Conservation (phyloP, 1,140 invertebrate species). For the Choristoneura fumiferana region DNA sequence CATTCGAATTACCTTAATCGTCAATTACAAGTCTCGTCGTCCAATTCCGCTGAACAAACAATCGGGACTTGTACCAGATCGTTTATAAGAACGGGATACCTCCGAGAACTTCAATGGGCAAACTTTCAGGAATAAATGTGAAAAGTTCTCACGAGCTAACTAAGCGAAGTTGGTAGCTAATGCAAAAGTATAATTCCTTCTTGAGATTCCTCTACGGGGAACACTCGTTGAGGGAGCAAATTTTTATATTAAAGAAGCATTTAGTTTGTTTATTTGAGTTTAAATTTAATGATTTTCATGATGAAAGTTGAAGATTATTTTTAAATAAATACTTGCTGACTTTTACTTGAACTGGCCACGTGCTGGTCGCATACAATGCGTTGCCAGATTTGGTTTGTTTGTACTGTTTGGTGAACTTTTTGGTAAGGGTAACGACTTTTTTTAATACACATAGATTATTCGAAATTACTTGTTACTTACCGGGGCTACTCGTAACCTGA, state of each 20-base stretch:
- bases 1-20: conserved; percentile 32
- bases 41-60: conserved; percentile 25
- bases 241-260: neutral
- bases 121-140: conserved; percentile 45
- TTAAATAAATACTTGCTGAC: no score
- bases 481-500: no score
- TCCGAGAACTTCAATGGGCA: conserved; percentile 18
- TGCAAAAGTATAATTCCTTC: conserved; percentile 42
- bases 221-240: neutral
- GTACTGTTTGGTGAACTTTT: no score
- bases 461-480: no score
- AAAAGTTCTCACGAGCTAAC: conserved; percentile 37
- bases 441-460: no score
- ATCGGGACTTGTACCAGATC: conserved; percentile 29
- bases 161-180: conserved; percentile 39
- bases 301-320: no score
- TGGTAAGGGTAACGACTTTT: no score
- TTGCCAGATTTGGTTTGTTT: no score
- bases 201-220: conserved; percentile 20
- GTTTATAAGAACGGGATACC: conserved; percentile 15
- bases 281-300: no score
- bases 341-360: no score
- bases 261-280: no score
- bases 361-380: no score
- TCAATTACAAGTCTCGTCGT: conserved; percentile 23